Percentiles rank a stretch among this genome's conserved stretches.
phyloP scores from a whole-genome alignment of 2,797 vertebrate genomes.

The Crax fasciolata region DNA sequence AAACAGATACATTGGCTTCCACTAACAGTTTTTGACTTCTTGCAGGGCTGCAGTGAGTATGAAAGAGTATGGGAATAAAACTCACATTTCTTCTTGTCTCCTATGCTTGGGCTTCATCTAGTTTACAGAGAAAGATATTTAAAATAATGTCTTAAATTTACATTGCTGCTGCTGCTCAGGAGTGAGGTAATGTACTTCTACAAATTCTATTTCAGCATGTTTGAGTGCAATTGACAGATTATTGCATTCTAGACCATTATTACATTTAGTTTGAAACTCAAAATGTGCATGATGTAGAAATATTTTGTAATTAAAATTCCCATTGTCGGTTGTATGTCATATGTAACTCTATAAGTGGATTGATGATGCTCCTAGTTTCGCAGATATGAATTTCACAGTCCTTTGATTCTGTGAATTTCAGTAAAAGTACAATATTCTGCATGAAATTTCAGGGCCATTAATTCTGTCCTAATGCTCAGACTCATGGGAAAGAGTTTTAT shows the following conservation, averaged over 20 bases:
- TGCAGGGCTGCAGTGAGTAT: neutral
- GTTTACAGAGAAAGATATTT: slow-evolving; percentile 64
- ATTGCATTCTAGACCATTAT: neutral
- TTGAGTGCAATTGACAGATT: neutral
- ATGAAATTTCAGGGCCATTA: neutral
- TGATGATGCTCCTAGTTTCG: neutral
- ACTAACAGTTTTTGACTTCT: neutral
- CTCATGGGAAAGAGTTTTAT: neutral
- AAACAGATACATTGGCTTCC: neutral
- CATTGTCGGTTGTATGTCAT: neutral
- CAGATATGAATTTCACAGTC: neutral
- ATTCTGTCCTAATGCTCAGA: neutral
- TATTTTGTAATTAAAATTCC: neutral
- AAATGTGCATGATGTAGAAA: neutral
- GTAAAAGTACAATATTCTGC: neutral
- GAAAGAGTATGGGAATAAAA: neutral
- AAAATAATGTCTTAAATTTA: slow-evolving; percentile 59
- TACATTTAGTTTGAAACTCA: neutral
- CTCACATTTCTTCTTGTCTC: neutral
- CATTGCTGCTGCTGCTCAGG: neutral
- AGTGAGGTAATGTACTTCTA: neutral
- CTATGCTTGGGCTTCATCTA: neutral
- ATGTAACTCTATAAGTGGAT: neutral
- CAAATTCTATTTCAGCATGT: neutral
- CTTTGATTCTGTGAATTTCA: neutral